phyloP scores from a whole-genome alignment of 1,140 invertebrate species.

The Cheumatopsyche charites region DNA sequence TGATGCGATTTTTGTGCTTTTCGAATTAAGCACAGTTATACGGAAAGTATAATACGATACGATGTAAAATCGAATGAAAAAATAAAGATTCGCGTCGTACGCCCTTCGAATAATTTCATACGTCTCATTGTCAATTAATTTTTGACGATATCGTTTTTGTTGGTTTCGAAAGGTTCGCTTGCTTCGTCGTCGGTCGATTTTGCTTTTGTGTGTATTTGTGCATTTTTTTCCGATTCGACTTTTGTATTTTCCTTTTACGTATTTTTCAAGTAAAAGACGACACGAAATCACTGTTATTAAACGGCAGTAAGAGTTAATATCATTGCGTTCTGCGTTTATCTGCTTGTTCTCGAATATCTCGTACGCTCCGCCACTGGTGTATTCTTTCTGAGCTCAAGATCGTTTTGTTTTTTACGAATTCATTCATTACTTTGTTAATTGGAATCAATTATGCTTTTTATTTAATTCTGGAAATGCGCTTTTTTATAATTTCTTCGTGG shows the following conservation, averaged over 20 bases:
- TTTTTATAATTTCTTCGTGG: too few relatives aligned
- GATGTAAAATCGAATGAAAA: too few relatives aligned
- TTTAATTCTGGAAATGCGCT: too few relatives aligned
- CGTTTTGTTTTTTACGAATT: too few relatives aligned
- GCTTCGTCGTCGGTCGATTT: background rate
- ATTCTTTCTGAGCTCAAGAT: background rate
- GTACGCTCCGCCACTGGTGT: background rate
- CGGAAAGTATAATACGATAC: too few relatives aligned
- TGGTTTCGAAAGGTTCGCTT: background rate
- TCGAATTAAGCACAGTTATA: constrained; percentile 9
- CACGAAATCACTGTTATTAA: constrained; percentile 2
- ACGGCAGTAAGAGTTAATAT: constrained; percentile 1
- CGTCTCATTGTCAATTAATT: too few relatives aligned
- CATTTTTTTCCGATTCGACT: too few relatives aligned
- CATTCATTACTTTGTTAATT: too few relatives aligned
- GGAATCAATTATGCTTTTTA: too few relatives aligned
- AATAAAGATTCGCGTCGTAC: too few relatives aligned
- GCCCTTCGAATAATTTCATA: too few relatives aligned
- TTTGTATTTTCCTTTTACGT: background rate
- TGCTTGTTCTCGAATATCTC: constrained; percentile 8
- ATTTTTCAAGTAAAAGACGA: background rate
- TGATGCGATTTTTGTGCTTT: background rate
- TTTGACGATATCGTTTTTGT: background rate
- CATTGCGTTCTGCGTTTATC: constrained; percentile 6
- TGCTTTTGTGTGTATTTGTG: too few relatives aligned